These are phyloP conservation scores for Choreutis nemorana DNA, from an alignment of 2,888 invertebrate species.

Conservation along the genomic window DNA sequence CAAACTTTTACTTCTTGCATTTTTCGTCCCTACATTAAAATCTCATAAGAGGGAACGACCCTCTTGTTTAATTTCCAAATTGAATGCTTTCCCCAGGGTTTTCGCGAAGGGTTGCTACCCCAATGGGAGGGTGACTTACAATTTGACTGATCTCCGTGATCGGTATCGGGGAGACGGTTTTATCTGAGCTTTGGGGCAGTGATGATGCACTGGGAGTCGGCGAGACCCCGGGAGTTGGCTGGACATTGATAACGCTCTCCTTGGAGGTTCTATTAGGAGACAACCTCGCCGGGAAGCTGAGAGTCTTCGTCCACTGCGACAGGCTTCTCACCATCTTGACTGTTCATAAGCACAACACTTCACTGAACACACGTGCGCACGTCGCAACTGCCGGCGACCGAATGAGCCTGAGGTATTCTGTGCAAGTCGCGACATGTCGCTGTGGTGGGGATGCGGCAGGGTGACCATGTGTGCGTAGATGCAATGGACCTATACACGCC, in stretches of 20 bases:
- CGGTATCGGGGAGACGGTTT: slow-evolving; percentile 65
- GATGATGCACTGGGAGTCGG: slow-evolving; percentile 70
- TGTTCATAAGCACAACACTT: slow-evolving; percentile 56
- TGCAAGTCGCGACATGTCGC: slow-evolving; percentile 48
- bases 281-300: slow-evolving; percentile 87
- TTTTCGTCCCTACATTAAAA: no score
- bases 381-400: slow-evolving; percentile 38
- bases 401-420: slow-evolving; percentile 38
- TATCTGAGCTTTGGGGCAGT: slow-evolving; percentile 64
- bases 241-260: slow-evolving; percentile 71
- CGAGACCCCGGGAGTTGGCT: slow-evolving; percentile 64
- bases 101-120: not conserved
- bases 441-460: slow-evolving; percentile 18
- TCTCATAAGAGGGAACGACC: no score
- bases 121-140: slow-evolving; percentile 50
- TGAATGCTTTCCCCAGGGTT: slow-evolving; percentile 4
- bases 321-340: slow-evolving; percentile 85
- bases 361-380: slow-evolving; percentile 46
- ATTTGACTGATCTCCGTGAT: slow-evolving; percentile 75
- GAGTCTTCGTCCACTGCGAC: slow-evolving; percentile 90
- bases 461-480: slow-evolving; percentile 16
- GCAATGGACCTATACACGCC: slow-evolving; percentile 26
- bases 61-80: slow-evolving; percentile 10
- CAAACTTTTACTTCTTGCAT: no score
- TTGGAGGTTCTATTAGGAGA: slow-evolving; percentile 83